A percentile compares a stretch with the other conserved stretches of the same genome.
phyloP scores from a whole-genome alignment of 2,113 vertebrate species.

The Tichodroma muraria region DNA sequence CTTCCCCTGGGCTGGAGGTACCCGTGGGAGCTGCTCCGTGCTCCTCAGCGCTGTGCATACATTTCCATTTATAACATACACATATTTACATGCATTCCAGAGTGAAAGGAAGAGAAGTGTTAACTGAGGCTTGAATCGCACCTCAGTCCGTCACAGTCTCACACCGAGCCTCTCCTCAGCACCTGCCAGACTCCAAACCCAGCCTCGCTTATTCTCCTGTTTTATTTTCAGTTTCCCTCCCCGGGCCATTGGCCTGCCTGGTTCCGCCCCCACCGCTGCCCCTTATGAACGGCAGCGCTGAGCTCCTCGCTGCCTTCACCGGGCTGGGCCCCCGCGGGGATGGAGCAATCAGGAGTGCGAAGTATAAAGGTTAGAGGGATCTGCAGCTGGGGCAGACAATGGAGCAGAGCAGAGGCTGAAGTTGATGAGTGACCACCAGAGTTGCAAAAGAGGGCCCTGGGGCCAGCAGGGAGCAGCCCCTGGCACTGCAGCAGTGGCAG shows the following conservation, averaged over 20 bases:
- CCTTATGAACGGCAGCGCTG: not conserved
- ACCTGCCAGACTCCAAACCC: not conserved
- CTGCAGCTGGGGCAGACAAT: not conserved
- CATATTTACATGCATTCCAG: accelerated
- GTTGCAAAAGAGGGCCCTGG: conserved; percentile 56
- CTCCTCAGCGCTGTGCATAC: not conserved
- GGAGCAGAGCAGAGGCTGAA: conserved; percentile 7
- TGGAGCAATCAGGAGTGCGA: conserved; percentile 15
- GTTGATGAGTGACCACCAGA: not conserved
- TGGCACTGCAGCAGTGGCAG: not conserved
- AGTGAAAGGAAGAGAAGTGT: not conserved
- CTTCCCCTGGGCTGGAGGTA: not conserved
- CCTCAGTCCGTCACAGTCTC: not conserved
- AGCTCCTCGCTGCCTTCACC: not conserved
- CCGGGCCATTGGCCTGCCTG: not conserved
- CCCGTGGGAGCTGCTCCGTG: not conserved
- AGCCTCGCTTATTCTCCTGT: too few relatives aligned
- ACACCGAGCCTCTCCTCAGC: not conserved
- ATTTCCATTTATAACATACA: too few relatives aligned
- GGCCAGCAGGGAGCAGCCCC: not conserved
- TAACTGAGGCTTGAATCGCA: not conserved
- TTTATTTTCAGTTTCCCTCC: too few relatives aligned
- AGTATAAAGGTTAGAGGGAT: conserved; percentile 57
- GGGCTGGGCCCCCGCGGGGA: not conserved
- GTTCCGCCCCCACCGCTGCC: not conserved